Percentiles rank a stretch among this genome's conserved stretches.
These are phyloP conservation scores for Umimayanthus kanabou DNA, from an alignment of 92 coral and sea anemone species.

Conservation along the genomic window DNA sequence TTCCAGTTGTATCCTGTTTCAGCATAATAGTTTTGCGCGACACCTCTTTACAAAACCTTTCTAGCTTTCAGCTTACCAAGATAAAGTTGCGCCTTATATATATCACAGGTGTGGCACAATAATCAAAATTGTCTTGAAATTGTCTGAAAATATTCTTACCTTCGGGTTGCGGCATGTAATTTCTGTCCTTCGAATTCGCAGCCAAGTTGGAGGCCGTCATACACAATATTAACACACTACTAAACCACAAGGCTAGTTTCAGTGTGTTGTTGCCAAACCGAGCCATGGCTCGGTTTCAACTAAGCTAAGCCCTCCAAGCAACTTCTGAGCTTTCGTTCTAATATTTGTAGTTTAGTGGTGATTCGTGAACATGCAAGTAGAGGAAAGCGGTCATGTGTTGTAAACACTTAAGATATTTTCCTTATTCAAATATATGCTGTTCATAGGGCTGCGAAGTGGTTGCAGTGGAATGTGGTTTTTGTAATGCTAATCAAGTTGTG, in stretches of 20 bases:
- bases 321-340: neutral
- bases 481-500: slow-evolving; percentile 3
- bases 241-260: neutral
- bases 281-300: neutral
- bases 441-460: slow-evolving; percentile 24
- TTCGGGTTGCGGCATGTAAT: slow-evolving; percentile 40
- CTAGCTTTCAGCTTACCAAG: neutral
- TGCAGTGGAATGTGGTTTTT: slow-evolving; percentile 32
- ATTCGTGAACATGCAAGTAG: neutral
- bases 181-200: neutral
- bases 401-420: slow-evolving; percentile 11
- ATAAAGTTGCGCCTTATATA: neutral
- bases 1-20: neutral
- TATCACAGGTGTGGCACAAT: neutral
- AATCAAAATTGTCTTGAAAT: neutral
- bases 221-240: neutral
- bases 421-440: slow-evolving; percentile 44
- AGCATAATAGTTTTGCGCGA: neutral
- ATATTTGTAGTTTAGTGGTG: neutral
- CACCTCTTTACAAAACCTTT: neutral
- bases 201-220: neutral
- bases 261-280: neutral
- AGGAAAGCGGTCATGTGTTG: neutral
- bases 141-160: neutral
- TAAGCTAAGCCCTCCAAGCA: neutral